These are phyloP conservation scores for Cheirogaleus medius DNA, from an alignment of 2,113 vertebrate genomes.

Conservation along the genomic window DNA sequence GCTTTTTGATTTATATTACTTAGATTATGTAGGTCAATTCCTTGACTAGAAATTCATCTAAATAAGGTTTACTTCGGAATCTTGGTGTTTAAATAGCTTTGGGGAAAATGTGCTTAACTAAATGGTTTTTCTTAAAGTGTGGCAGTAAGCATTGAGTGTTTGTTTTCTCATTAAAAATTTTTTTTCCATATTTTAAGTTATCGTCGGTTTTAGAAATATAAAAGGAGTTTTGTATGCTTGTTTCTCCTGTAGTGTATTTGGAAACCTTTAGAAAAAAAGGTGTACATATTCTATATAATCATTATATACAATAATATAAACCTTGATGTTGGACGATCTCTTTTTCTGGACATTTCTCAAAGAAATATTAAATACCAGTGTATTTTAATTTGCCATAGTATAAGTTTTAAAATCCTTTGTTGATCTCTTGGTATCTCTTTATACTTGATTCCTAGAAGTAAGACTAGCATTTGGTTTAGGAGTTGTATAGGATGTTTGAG, in stretches of 20 bases:
- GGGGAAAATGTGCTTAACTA: slow-evolving; percentile 41
- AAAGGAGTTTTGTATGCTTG: neutral
- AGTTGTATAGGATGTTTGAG: neutral
- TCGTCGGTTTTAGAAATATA: neutral
- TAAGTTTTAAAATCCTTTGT: neutral
- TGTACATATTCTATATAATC: neutral
- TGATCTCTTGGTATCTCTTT: neutral
- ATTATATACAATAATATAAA: neutral
- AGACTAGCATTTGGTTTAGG: neutral
- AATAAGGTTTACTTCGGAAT: slow-evolving; percentile 57
- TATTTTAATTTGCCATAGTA: neutral
- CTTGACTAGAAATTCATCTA: slow-evolving; percentile 53
- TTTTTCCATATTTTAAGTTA: neutral
- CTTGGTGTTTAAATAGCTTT: slow-evolving; percentile 40
- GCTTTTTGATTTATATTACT: slow-evolving; percentile 65
- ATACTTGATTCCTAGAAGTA: neutral
- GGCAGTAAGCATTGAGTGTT: neutral
- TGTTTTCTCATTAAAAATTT: neutral
- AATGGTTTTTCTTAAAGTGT: slow-evolving; percentile 17
- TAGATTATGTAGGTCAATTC: slow-evolving; percentile 61
- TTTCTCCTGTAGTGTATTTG: slow-evolving; percentile 21
- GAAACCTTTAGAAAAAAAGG: neutral
- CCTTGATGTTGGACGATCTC: neutral
- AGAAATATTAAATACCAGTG: neutral
- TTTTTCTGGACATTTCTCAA: neutral